Conservation (phyloP, 2,888 invertebrate species). For the Drosophila barbarae region DNA sequence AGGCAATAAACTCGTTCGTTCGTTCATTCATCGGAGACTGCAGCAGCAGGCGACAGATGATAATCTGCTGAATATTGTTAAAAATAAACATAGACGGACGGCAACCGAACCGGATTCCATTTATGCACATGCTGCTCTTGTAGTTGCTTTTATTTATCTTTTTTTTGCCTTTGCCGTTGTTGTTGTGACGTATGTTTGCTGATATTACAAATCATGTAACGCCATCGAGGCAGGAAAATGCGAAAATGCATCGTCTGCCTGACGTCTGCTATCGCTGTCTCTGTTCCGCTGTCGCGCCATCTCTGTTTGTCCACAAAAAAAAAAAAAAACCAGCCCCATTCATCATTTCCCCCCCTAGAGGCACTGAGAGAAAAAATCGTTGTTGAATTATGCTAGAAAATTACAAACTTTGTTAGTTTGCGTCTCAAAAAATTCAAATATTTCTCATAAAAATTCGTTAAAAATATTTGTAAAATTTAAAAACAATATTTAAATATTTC, state of each 20-base stretch:
- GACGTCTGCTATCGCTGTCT: slow-evolving; percentile 58
- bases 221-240: slow-evolving; percentile 38
- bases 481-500: neutral
- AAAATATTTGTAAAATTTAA: no score
- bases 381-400: neutral
- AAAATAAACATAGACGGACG: slow-evolving; percentile 57
- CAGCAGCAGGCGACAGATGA: slow-evolving; percentile 60
- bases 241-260: slow-evolving; percentile 49
- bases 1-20: slow-evolving; percentile 58
- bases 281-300: slow-evolving; percentile 20
- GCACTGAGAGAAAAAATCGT: neutral
- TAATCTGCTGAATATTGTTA: slow-evolving; percentile 64
- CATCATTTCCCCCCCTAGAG: slow-evolving; percentile 51
- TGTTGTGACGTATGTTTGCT: slow-evolving; percentile 48
- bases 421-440: neutral
- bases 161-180: neutral
- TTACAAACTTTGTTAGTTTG: neutral
- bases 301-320: slow-evolving; percentile 18
- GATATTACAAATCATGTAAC: slow-evolving; percentile 75
- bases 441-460: neutral
- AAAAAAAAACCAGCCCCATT: slow-evolving; percentile 42
- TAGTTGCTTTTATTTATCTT: neutral
- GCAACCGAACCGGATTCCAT: slow-evolving; percentile 14
- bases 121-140: slow-evolving; percentile 25
- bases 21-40: slow-evolving; percentile 46